Percentiles rank a stretch among this genome's conserved stretches.
Evolutionary conservation across 2,797 vertebrate species (phyloP).

Genomic region (Mus spretus): DNA sequence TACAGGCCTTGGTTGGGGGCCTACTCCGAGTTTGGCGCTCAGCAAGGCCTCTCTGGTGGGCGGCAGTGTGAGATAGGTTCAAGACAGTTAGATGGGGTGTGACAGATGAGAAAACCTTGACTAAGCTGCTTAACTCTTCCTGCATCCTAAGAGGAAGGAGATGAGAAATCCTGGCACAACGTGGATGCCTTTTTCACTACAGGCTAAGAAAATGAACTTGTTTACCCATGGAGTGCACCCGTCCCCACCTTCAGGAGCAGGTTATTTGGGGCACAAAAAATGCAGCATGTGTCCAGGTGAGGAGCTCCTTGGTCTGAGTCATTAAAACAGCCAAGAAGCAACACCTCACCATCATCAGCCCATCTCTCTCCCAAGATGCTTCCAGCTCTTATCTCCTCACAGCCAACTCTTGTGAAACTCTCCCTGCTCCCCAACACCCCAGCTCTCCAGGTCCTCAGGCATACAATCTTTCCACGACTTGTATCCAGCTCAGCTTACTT

Average conservation of each 20-base stretch:
- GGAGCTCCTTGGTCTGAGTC: background rate
- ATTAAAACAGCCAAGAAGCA: slow-evolving; percentile 3
- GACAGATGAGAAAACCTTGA: background rate
- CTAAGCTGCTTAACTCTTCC: background rate
- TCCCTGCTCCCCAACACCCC: background rate
- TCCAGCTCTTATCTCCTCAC: slow-evolving; percentile 28
- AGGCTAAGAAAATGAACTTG: background rate
- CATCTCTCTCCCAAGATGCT: background rate
- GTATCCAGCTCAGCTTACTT: background rate
- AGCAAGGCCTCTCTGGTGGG: background rate
- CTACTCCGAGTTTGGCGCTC: background rate
- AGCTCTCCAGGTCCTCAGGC: background rate
- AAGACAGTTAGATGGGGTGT: background rate
- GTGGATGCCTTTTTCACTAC: slow-evolving; percentile 8
- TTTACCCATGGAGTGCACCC: background rate
- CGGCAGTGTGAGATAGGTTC: too few species aligned
- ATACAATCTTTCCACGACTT: background rate
- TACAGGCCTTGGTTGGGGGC: background rate
- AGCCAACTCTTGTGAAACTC: slow-evolving; percentile 17
- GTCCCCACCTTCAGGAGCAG: background rate
- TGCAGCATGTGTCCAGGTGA: background rate
- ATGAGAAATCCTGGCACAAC: background rate
- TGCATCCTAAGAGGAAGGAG: background rate
- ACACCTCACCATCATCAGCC: background rate
- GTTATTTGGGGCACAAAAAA: slow-evolving; percentile 23